Evolutionary conservation across 2,113 vertebrate species (phyloP).

Genomic region (Macaca mulatta): DNA sequence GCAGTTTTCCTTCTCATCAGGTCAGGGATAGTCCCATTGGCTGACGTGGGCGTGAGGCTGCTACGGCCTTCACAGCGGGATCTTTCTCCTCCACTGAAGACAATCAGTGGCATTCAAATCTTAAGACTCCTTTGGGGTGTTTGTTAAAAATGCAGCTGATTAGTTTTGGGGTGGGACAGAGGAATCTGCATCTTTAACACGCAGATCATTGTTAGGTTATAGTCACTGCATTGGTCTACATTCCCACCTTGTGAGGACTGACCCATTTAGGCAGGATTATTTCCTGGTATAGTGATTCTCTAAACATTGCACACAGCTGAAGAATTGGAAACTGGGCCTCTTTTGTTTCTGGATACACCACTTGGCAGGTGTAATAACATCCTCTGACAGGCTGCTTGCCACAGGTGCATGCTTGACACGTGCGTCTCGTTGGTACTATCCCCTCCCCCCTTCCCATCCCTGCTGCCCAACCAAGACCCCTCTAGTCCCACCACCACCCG

Average conservation of each 20-base stretch:
- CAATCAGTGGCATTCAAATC: not conserved
- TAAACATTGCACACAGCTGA: conserved; percentile 43
- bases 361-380: conserved; percentile 67
- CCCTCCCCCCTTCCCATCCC: not conserved
- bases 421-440: not conserved
- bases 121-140: not conserved
- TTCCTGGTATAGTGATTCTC: not conserved
- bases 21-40: not conserved
- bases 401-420: conserved; percentile 63
- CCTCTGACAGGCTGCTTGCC: conserved; percentile 58
- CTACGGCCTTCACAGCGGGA: not conserved
- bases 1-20: not conserved
- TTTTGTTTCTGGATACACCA: conserved; percentile 64
- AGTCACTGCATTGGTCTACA: not conserved
- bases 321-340: conserved; percentile 30
- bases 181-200: not conserved
- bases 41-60: not conserved
- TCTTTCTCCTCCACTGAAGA: not conserved
- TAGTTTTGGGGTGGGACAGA: not conserved
- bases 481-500: not conserved
- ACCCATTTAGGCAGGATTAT: conserved; percentile 10
- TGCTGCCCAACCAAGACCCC: not conserved
- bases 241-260: not conserved
- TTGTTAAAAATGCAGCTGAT: not conserved
- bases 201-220: not conserved